Evolutionary conservation across 2,797 vertebrate species (phyloP).

Genomic region (Notolabrus celidotus): DNA sequence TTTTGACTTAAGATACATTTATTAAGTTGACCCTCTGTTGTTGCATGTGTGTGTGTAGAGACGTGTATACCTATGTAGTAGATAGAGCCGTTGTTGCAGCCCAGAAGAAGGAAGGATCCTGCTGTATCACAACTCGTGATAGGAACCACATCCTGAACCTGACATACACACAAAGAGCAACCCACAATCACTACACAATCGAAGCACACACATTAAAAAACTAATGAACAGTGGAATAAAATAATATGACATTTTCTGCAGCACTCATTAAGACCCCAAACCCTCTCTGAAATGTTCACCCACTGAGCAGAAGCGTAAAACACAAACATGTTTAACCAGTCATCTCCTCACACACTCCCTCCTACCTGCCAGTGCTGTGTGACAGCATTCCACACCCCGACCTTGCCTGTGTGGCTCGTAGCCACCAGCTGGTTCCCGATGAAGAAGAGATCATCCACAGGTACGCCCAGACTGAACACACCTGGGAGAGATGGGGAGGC

Average conservation of each 20-base stretch:
- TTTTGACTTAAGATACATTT: too few species aligned
- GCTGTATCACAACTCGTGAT: slow-evolving; percentile 98
- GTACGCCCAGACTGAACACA: slow-evolving; percentile 95
- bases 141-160: slow-evolving; percentile 98
- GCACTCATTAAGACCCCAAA: background rate
- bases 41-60: background rate
- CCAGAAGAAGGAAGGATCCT: slow-evolving; percentile 94
- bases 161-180: slow-evolving; percentile 34
- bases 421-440: slow-evolving; percentile 98
- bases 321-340: background rate
- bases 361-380: slow-evolving; percentile 98
- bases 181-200: background rate
- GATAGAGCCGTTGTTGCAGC: slow-evolving; percentile 97
- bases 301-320: background rate
- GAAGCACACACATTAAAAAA: background rate
- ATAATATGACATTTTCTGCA: background rate
- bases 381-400: slow-evolving; percentile 99
- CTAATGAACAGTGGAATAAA: background rate
- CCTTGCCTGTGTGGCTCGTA: slow-evolving; percentile 98
- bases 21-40: too few species aligned
- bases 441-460: slow-evolving; percentile 97
- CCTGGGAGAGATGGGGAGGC: slow-evolving; percentile 75
- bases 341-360: background rate
- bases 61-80: slow-evolving; percentile 94
- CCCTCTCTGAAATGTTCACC: background rate